Evolutionary conservation across 2,113 vertebrate genomes (phyloP), one percentile per base, ranked within the genome.

Genomic region (Gallinago paraguaiae): DNA sequence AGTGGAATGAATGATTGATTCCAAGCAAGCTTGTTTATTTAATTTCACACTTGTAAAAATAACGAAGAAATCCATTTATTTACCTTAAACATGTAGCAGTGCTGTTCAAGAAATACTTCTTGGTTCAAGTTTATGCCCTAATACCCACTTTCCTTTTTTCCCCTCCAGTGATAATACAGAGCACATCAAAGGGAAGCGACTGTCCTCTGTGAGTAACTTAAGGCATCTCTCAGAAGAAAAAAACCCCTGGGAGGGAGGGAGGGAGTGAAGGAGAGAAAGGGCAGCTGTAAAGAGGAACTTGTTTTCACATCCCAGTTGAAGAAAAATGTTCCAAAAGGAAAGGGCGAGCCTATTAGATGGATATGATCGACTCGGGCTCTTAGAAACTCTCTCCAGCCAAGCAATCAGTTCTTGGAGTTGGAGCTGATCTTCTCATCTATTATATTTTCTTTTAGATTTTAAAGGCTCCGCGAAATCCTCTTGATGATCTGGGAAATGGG

Each of bases 171-270:
- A 98, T 37, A 95, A 95, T 54, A 97, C 75, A 2, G 98, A 98
- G 60, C 95, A 56, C 82, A 93, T 96, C 87, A 80, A 88, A 83
- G 64, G 95, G 93, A 98, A 97, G 95, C 94, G 97, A 20, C 97
- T 96, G 90, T 98, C 98, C 27, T 98, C 98, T 5, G 98, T 98
- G 97, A 98, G 97, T 97, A 96, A 60, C 48, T 80, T 92, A 33
- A 51, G 41, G 78, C 30, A 20, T 69, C 79, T 87, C 39, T 78
- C 5, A 3, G 67, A 84, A 27, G 9, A 59, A 75, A 77, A 14
- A 39, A 39, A 39, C 9, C 27, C 1, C 0, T 43, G 27, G 22
- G 79, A 54, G n/a, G 4, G 24, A 65, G 24, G 28, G 75, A 59
- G n/a, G 3, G 53, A 54, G 37, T 4, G 59, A 60, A 24, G n/a